phyloP scores from a whole-genome alignment of 92 coral and sea anemone species.

The Epizoanthus rinbou region DNA sequence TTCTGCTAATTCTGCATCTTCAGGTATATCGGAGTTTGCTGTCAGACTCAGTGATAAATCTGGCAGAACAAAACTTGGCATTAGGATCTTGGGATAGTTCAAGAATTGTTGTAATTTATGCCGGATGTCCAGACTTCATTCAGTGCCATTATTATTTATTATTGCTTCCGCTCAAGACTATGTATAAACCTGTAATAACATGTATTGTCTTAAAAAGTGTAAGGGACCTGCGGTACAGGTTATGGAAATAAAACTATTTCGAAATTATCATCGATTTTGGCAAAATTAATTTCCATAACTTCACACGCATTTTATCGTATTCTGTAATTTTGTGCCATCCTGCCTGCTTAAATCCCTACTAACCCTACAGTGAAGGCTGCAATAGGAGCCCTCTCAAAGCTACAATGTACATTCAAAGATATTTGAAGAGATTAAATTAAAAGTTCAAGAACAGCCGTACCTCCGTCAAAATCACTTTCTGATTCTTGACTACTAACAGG shows the following conservation, averaged over 20 bases:
- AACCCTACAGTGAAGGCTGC: too few species aligned
- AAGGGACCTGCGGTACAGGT: too few species aligned
- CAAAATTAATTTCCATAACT: not conserved
- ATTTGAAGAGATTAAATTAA: too few species aligned
- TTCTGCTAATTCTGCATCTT: constrained; percentile 87
- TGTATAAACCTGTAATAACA: too few species aligned
- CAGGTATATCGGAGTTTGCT: constrained; percentile 82
- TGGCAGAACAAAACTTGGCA: constrained; percentile 3
- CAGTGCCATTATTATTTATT: not conserved
- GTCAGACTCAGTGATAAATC: constrained; percentile 63
- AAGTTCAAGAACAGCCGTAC: not conserved
- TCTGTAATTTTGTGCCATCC: too few species aligned
- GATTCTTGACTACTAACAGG: constrained; percentile 53
- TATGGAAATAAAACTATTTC: too few species aligned
- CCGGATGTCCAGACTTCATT: not conserved
- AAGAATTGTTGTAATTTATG: not conserved
- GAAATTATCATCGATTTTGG: too few species aligned
- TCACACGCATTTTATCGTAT: not conserved
- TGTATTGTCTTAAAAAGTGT: too few species aligned
- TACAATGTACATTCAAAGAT: too few species aligned
- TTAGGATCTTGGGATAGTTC: not conserved
- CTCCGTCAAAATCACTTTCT: constrained; percentile 39
- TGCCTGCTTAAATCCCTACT: too few species aligned
- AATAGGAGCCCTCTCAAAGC: too few species aligned
- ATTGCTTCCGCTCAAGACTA: too few species aligned